phyloP scores from a whole-genome alignment of 2,888 invertebrate genomes.

The Oxyteleia sp. region DNA sequence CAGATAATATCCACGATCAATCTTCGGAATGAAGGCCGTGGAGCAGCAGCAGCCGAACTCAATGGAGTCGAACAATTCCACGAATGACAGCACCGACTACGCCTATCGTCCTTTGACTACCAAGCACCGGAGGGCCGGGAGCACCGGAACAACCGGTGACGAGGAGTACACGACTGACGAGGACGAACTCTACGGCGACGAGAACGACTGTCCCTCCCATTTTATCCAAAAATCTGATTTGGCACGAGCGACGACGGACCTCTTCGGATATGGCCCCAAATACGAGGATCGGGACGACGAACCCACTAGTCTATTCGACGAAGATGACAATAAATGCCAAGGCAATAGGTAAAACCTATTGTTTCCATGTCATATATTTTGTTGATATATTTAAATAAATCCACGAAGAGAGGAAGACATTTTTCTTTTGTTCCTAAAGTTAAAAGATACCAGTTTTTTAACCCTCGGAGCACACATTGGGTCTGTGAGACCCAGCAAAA shows the following conservation, averaged over 20 bases:
- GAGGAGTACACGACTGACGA: constrained; percentile 89
- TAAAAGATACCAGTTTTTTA: too few species aligned
- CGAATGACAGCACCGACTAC: constrained; percentile 81
- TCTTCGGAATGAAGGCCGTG: too few species aligned
- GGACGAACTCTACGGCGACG: constrained; percentile 88
- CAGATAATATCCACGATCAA: too few species aligned
- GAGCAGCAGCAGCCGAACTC: too few species aligned
- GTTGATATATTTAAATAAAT: too few species aligned
- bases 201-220: constrained; percentile 86
- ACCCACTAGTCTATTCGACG: constrained; percentile 87
- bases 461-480: too few species aligned
- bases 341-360: constrained; percentile 72
- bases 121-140: constrained; percentile 85
- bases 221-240: constrained; percentile 84
- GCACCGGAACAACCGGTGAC: constrained; percentile 89
- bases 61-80: constrained; percentile 83
- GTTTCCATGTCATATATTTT: too few species aligned
- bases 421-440: too few species aligned
- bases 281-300: constrained; percentile 83
- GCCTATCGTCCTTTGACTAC: constrained; percentile 85
- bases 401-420: too few species aligned
- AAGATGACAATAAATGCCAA: constrained; percentile 81
- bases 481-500: too few species aligned
- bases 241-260: constrained; percentile 84
- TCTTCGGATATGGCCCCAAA: constrained; percentile 82